A percentile compares a stretch with the other conserved stretches of the same genome.
Evolutionary conservation across 2,797 vertebrate genomes (phyloP).

Genomic region (Carduelis carduelis): DNA sequence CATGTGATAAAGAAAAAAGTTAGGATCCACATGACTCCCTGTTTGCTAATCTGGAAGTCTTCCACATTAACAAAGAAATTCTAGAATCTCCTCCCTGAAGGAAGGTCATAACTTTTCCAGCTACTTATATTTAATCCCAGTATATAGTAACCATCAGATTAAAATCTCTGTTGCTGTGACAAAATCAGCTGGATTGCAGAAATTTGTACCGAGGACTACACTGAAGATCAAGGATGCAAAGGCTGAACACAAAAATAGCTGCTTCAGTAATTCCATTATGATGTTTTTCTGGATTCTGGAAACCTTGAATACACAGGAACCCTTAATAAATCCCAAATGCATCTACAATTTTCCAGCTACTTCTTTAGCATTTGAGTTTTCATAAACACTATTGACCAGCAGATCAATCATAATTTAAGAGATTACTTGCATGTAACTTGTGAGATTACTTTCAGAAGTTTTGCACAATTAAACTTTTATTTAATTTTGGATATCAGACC

Average conservation of each 20-base stretch:
- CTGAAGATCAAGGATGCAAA: not conserved
- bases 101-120: not conserved
- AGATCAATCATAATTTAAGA: not conserved
- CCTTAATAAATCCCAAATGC: not conserved
- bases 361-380: not conserved
- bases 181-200: not conserved
- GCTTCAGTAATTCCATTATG: not conserved
- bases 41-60: not conserved
- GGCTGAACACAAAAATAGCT: not conserved
- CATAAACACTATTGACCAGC: not conserved
- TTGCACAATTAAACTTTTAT: not conserved
- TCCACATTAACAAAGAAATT: not conserved
- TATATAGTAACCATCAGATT: not conserved
- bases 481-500: not conserved
- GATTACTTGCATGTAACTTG: not conserved
- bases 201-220: not conserved
- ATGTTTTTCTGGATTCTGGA: not conserved
- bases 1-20: not conserved
- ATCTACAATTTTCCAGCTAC: not conserved
- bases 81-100: not conserved
- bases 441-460: not conserved
- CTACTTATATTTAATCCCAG: not conserved
- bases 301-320: not conserved
- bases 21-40: not conserved
- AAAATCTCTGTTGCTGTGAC: not conserved